These are phyloP conservation scores for Steinernema hermaphroditum DNA, from an alignment of 2,888 invertebrate species.

Conservation along the genomic window DNA sequence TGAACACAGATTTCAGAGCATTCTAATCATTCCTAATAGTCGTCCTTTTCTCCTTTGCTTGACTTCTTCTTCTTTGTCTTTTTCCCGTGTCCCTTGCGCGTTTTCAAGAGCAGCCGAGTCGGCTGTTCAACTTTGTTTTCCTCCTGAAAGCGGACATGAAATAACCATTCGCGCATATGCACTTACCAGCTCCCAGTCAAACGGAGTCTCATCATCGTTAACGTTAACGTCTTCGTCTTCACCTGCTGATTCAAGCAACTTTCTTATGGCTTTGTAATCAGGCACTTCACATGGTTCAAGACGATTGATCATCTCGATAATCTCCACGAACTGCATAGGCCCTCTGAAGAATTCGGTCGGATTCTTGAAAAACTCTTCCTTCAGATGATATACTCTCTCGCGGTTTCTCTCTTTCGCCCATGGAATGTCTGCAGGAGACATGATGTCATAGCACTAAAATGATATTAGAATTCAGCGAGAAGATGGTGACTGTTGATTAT, in stretches of 20 bases:
- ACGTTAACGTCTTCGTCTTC: neutral
- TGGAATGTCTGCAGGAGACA: neutral
- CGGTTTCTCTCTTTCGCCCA: neutral
- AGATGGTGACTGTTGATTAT: too few relatives aligned
- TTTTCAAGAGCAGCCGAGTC: too few relatives aligned
- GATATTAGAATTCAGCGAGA: too few relatives aligned
- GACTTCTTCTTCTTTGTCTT: too few relatives aligned
- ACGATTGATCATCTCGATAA: neutral
- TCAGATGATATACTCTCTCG: neutral
- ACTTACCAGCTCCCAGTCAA: neutral
- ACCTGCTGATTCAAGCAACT: neutral
- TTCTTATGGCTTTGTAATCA: neutral
- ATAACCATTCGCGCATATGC: neutral
- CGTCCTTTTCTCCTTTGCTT: too few relatives aligned
- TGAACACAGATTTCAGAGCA: too few relatives aligned
- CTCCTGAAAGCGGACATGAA: too few relatives aligned
- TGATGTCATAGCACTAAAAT: neutral
- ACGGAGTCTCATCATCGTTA: neutral
- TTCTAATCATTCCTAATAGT: too few relatives aligned
- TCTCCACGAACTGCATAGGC: neutral
- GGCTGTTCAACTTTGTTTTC: too few relatives aligned
- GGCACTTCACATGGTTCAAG: neutral
- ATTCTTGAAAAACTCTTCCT: neutral
- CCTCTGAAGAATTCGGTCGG: neutral
- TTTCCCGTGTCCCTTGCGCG: too few relatives aligned